Base-by-base conservation (phyloP, 2,888 invertebrate genomes). In the Apamea crenata region DNA sequence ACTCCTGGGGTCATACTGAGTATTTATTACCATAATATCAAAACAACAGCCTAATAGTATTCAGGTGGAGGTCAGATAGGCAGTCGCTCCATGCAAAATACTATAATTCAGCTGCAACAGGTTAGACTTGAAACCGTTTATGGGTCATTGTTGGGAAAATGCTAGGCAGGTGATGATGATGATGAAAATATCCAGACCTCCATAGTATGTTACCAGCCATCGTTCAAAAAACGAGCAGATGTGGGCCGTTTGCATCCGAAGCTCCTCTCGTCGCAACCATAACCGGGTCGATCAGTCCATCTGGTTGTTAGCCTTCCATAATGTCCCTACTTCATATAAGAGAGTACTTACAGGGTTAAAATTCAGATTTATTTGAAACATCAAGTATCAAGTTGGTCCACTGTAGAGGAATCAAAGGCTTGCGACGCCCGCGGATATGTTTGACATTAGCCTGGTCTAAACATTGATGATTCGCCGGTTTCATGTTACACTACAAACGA, bases 361-460 rank as follows among this genome's bases (percentile, higher is more conserved):
- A 65, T 29, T 18, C 3, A n/a, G 7, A 21, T 40, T 50, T 50
- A 69, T n/a, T 61, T 14, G 7, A 29, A 36, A 56, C 14, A 53
- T 21, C 66, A 78, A 68, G 67, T 77, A 77, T 14, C 10, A 77
- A 74, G 68, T 78, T 87, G 81, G 29, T 66, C 90, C 91, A 94
- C 82, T 95, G 90, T 94, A 87, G 93, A 92, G 77, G 81, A 80
- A 32, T 80, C 88, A 72, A 74, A 80, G 78, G 74, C 87, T 85
- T 82, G 90, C 84, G 90, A 92, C 88, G 95, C 95, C 95, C 83
- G 94, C 93, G 95, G 96, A 92, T 91, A 94, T 92, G 91, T 93
- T 95, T 95, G 95, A 96, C 95, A 95, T 95, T 95, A 95, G 90
- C 89, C 90, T 82, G 95, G 93, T 95, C 95, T 95, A 95, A 94